Conservation (phyloP, 2,888 invertebrate genomes). For the Euplagia quadripunctaria region DNA sequence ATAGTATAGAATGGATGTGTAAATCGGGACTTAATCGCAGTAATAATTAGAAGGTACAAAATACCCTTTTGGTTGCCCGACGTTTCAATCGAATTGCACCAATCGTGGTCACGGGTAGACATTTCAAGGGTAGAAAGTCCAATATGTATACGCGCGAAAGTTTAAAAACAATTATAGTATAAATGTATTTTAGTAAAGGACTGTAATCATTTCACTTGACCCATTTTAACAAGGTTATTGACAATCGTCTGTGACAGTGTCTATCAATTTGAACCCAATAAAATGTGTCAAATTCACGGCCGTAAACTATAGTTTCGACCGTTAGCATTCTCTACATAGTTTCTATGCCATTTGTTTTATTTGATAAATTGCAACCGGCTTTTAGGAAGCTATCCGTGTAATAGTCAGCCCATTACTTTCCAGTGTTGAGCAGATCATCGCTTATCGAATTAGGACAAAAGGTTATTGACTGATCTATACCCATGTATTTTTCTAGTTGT, state of each 20-base stretch:
- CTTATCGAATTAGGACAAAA: constrained; percentile 20
- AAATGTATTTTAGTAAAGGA: neutral
- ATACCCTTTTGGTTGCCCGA: no score
- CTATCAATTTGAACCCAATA: constrained; percentile 11
- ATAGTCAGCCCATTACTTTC: constrained; percentile 24
- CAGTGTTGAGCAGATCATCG: constrained; percentile 17
- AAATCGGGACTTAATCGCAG: no score
- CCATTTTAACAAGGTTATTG: neutral
- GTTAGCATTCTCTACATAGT: constrained; percentile 22
- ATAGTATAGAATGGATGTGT: no score
- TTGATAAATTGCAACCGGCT: constrained; percentile 32
- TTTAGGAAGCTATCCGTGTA: constrained; percentile 23
- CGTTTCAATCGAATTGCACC: no score
- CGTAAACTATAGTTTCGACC: constrained; percentile 15
- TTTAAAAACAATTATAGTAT: no score
- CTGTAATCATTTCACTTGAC: neutral
- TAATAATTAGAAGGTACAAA: no score
- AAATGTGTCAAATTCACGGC: constrained; percentile 15
- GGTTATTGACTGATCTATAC: constrained; percentile 7
- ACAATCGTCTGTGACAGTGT: constrained; percentile 4
- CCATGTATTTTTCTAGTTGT: neutral
- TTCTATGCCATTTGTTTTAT: constrained; percentile 30
- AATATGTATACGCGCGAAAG: no score
- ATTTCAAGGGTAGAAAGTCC: no score
- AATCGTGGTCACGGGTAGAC: no score